Evolutionary conservation across 53 echinoderm and acorn worm species (phyloP), one percentile per base, ranked within the genome.

Genomic region (Antedon mediterranea): DNA sequence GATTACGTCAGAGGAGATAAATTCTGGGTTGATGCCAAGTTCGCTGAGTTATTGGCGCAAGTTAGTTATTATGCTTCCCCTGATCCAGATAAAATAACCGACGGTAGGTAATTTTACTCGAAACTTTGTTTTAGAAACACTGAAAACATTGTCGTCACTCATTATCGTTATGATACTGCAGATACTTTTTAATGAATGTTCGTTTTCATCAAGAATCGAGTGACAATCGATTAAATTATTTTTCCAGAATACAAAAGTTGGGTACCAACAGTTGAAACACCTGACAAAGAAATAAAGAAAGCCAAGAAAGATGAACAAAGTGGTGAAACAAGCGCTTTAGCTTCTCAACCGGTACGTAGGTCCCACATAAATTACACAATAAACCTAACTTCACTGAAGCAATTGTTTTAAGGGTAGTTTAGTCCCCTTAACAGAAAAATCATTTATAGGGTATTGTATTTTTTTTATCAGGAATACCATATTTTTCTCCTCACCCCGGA

Each of bases 1-100:
- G 89, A 89, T 71, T 94, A 94, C 82, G 80, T 91, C 41, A 82
- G 90, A 81, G 94, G 94, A 75, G 87, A 94, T 30, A 94, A 91
- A 76, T 94, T 94, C 76, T 94, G 94, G 94, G 83, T 87, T 27
- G 91, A 94, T 75, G 83, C 83, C 28, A 89, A 86, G 72, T 94
- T 94, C 72, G 82, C 89, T 0, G 94, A 94, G 84, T 72, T 94
- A 11, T 81, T 94, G 34, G 94, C 86, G 8, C 94, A 94, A 77
- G 83, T 94, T 33, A 86, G 79, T 20, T 94, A 94, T 57, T 83
- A 94, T 32, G 89, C 86, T 41, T 78, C 83, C 31, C 91, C 94
- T 28, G 91, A 94, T 43, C 79, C 84, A 30, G 84, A 86, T 30
- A 89, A 91, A 82, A 77, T 94, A 0, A 81, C 91, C 33, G 89